Conservation (phyloP, 1,140 invertebrate species). For the Diuraphis noxia region DNA sequence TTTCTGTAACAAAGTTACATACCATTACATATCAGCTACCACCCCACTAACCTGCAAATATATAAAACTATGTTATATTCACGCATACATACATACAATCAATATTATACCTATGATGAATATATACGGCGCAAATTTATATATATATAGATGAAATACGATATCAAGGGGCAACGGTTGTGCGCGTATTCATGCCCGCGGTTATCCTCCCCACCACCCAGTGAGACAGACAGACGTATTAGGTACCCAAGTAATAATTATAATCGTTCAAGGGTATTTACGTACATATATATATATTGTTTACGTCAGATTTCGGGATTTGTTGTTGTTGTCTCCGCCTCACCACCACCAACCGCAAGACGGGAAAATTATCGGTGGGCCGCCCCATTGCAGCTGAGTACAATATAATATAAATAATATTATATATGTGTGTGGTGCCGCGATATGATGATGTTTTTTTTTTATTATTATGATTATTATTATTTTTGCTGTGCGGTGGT, state of each 20-base stretch:
- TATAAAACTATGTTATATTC: not conserved
- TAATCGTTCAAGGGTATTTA: constrained; percentile 32
- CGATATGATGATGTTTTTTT: constrained; percentile 9
- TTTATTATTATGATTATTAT: constrained; percentile 10
- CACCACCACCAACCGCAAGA: not conserved
- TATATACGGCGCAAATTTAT: not conserved
- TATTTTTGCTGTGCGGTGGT: not conserved
- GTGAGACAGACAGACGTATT: not conserved
- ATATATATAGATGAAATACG: not conserved
- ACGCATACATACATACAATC: not conserved
- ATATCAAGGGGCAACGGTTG: not conserved
- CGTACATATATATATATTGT: not conserved
- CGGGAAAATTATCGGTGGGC: not conserved
- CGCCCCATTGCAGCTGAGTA: not conserved
- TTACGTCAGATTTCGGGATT: not conserved
- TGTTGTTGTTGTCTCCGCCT: constrained; percentile 19
- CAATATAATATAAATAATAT: constrained; percentile 5
- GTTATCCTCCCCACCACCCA: not conserved
- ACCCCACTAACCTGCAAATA: not conserved
- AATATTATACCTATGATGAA: not conserved
- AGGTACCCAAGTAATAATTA: constrained; percentile 26
- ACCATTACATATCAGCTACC: not conserved
- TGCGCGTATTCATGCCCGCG: not conserved
- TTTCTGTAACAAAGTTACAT: not conserved
- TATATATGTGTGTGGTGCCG: not conserved